Conservation (phyloP, 1,140 invertebrate species). For the Drosophila paulistorum region DNA sequence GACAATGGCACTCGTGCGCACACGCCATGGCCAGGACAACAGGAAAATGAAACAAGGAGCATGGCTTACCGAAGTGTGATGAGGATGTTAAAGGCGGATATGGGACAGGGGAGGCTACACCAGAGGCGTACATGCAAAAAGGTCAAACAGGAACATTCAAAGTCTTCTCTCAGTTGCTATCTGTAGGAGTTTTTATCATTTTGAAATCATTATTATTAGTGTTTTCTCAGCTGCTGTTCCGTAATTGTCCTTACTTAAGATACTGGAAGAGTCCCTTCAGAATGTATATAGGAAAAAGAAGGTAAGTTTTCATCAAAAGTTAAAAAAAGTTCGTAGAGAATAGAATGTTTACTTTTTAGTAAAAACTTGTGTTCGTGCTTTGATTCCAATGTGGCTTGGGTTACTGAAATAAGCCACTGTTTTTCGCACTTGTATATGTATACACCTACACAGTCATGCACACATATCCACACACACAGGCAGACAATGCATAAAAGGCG, state of each 20-base stretch:
- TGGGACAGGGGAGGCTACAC: conserved; percentile 10
- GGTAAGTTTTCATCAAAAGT: no score
- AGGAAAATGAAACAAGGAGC: conserved; percentile 10
- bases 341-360: background rate
- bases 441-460: conserved; percentile 11
- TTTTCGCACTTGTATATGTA: conserved; percentile 12
- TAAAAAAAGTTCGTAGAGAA: no score
- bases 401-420: conserved; percentile 23
- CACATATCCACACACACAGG: conserved; percentile 25
- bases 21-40: conserved; percentile 61
- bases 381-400: background rate
- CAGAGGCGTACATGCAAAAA: background rate
- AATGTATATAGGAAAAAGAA: no score
- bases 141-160: background rate
- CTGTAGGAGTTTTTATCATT: no score
- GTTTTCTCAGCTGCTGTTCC: no score
- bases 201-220: no score
- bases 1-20: conserved; percentile 79
- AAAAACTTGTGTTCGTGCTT: background rate
- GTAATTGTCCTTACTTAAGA: no score
- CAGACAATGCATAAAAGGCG: conserved; percentile 47
- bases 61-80: conserved; percentile 7
- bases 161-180: no score
- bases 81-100: conserved; percentile 19
- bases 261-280: no score